Conservation (phyloP, 1,140 invertebrate genomes). For the Hyposmocoma kahamanoa region DNA sequence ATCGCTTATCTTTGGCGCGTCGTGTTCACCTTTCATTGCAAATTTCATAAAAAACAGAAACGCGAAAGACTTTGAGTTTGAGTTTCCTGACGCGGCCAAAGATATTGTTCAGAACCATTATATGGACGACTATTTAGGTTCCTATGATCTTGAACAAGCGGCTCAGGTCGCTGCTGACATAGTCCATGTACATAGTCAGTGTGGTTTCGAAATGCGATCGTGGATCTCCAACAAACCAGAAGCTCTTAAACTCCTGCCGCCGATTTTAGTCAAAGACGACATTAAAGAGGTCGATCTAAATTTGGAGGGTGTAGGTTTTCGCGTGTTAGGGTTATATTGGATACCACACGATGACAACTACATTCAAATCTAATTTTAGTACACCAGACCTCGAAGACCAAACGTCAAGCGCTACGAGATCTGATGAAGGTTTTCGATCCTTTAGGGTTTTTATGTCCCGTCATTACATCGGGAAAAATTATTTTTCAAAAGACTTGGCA, state of each 20-base stretch:
- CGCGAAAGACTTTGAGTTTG: constrained; percentile 2
- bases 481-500: constrained; percentile 2
- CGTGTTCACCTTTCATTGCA: not conserved
- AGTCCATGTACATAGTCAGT: constrained; percentile 2
- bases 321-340: not conserved
- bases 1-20: not conserved
- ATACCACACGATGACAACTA: not conserved
- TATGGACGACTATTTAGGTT: not conserved
- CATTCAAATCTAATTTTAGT: not conserved
- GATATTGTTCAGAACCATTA: not conserved
- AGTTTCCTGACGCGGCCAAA: not conserved
- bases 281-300: too few relatives aligned
- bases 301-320: not conserved
- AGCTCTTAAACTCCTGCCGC: too few relatives aligned
- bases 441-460: not conserved
- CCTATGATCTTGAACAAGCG: not conserved
- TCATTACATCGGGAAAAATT: constrained; percentile 1
- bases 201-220: too few relatives aligned
- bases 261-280: too few relatives aligned
- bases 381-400: not conserved
- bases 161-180: not conserved
- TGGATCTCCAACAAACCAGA: too few relatives aligned
- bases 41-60: not conserved
- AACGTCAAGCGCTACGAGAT: not conserved
- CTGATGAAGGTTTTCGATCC: not conserved